These are phyloP conservation scores for Amphiprion percula DNA, from an alignment of 2,113 vertebrate species.

Conservation along the genomic window DNA sequence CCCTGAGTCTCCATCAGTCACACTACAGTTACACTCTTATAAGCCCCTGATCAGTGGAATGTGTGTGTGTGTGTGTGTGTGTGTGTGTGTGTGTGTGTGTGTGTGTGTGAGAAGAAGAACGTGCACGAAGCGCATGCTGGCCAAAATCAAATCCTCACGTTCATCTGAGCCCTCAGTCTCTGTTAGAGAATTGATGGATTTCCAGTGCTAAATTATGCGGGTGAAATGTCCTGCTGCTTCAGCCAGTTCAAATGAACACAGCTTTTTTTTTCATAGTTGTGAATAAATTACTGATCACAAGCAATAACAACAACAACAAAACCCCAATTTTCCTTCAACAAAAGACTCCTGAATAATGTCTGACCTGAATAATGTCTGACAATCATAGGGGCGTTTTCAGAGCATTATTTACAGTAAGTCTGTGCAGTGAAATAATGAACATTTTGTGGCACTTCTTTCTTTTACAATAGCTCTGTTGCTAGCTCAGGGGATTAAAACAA, in stretches of 20 bases:
- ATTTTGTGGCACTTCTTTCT: too few species aligned
- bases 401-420: neutral
- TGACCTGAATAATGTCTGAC: neutral
- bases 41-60: slow-evolving; percentile 2
- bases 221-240: slow-evolving; percentile 31
- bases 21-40: slow-evolving; percentile 26
- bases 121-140: slow-evolving; percentile 1
- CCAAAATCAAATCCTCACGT: slow-evolving; percentile 51
- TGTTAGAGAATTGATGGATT: slow-evolving; percentile 36
- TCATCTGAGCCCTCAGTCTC: neutral
- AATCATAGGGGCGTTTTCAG: neutral
- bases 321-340: neutral
- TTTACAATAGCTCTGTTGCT: too few species aligned
- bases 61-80: neutral
- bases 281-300: neutral
- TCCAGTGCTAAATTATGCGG: slow-evolving; percentile 28
- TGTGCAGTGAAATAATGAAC: neutral
- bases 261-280: neutral
- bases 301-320: slow-evolving; percentile 9
- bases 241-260: neutral
- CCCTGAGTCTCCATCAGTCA: slow-evolving; percentile 23
- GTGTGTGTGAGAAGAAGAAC: neutral
- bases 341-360: neutral
- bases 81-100: too few species aligned
- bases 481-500: too few species aligned